A percentile compares a stretch with the other conserved stretches of the same genome.
These are phyloP conservation scores for Zapornia atra DNA, from an alignment of 2,113 vertebrate species.

Conservation along the genomic window DNA sequence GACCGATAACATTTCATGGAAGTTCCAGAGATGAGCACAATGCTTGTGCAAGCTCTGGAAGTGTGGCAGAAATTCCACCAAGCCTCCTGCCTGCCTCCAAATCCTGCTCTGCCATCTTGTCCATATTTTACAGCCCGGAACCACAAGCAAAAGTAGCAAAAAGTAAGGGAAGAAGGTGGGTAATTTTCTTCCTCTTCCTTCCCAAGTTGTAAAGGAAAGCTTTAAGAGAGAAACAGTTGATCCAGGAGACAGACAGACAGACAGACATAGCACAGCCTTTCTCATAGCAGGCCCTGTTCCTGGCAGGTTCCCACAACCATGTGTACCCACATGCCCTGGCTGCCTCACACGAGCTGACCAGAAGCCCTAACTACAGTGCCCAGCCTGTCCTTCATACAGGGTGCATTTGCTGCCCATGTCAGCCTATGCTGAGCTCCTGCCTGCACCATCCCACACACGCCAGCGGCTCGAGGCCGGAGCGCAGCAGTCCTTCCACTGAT, in stretches of 20 bases:
- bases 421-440: neutral
- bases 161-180: neutral
- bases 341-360: neutral
- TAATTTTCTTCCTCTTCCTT: neutral
- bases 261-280: neutral
- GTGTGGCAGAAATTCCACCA: neutral
- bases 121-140: neutral
- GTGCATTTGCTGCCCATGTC: neutral
- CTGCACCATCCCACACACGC: neutral
- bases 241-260: neutral
- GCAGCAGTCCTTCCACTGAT: constrained; percentile 18
- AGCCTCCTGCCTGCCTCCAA: neutral
- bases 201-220: neutral
- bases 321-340: neutral
- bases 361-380: neutral
- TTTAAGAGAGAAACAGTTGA: neutral
- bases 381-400: neutral
- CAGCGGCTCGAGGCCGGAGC: neutral
- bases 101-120: neutral
- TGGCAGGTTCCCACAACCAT: neutral
- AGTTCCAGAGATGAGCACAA: neutral
- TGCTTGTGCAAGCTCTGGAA: neutral
- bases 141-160: neutral
- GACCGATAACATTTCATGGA: neutral
- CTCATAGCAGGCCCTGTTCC: neutral